Percentiles rank a stretch among this genome's conserved stretches.
Conservation (phyloP, 2,888 invertebrate species). For the Deroplatys truncata region DNA sequence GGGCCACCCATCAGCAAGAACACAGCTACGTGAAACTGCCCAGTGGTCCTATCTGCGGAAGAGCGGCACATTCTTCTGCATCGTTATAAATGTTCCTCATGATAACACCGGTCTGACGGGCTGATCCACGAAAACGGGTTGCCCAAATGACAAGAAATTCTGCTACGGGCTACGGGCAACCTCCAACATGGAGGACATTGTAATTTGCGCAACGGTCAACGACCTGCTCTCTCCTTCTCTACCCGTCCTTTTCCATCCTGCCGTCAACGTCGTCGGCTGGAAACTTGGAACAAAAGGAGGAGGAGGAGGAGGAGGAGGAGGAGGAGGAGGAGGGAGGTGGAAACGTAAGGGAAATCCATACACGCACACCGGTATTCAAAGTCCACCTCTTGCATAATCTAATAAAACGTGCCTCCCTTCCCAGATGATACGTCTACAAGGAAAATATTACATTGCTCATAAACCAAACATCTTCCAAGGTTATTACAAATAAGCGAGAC, state of each 20-base stretch:
- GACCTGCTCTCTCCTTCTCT: neutral
- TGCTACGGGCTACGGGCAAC: neutral
- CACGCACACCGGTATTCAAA: neutral
- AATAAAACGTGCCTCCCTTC: neutral
- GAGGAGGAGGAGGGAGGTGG: neutral
- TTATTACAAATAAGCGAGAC: no score
- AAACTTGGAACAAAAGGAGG: neutral
- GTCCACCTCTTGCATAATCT: neutral
- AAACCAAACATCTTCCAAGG: no score
- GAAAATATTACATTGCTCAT: no score
- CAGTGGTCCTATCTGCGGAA: neutral
- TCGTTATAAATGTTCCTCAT: neutral
- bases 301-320: neutral
- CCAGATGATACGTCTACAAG: no score
- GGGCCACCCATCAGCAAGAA: no score
- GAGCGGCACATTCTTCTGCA: neutral
- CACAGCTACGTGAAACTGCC: no score
- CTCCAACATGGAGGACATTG: neutral
- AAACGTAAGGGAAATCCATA: neutral
- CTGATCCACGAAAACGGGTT: neutral
- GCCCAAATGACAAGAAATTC: neutral
- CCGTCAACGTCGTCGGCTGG: neutral
- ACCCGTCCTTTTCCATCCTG: neutral
- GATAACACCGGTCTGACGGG: neutral
- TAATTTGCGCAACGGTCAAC: slow-evolving; percentile 3